Evolutionary conservation across 2,113 vertebrate genomes (phyloP).

Genomic region (Lethenteron camtschaticum): DNA sequence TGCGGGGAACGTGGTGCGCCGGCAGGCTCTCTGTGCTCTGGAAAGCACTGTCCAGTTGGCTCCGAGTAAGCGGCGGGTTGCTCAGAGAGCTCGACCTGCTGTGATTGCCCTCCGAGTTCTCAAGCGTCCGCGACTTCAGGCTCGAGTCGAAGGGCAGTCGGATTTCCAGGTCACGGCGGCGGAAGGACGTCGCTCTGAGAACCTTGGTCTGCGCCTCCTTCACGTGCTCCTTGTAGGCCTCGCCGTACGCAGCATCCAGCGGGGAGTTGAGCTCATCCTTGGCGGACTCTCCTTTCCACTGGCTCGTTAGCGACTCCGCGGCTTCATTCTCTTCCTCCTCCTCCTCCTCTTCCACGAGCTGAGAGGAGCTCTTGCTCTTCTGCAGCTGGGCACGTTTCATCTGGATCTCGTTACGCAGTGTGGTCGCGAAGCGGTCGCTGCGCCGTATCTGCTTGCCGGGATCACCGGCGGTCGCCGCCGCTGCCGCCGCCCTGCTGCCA

Average conservation of each 20-base stretch:
- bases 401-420: conserved; percentile 71
- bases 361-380: conserved; percentile 47
- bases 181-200: conserved; percentile 59
- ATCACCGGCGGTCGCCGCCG: conserved; percentile 1
- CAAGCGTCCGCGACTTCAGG: not conserved
- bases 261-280: conserved; percentile 13
- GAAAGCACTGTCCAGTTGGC: not conserved
- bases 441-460: conserved; percentile 28
- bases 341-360: conserved; percentile 21
- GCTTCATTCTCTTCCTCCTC: conserved; percentile 12
- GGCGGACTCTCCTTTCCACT: conserved; percentile 17
- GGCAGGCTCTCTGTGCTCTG: conserved; percentile 16
- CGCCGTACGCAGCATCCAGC: conserved; percentile 24
- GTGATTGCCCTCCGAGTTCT: not conserved
- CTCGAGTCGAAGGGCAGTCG: not conserved
- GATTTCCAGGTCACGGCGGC: conserved; percentile 48
- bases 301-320: conserved; percentile 6
- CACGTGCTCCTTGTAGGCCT: conserved; percentile 56
- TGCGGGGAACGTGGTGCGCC: conserved; percentile 31
- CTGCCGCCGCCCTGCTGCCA: not conserved
- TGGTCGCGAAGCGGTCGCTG: conserved; percentile 65
- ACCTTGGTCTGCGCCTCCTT: conserved; percentile 77
- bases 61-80: not conserved
- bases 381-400: conserved; percentile 56
- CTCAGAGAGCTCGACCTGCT: not conserved